Conservation (phyloP, 2,113 vertebrate species). For the Oenanthe melanoleuca region DNA sequence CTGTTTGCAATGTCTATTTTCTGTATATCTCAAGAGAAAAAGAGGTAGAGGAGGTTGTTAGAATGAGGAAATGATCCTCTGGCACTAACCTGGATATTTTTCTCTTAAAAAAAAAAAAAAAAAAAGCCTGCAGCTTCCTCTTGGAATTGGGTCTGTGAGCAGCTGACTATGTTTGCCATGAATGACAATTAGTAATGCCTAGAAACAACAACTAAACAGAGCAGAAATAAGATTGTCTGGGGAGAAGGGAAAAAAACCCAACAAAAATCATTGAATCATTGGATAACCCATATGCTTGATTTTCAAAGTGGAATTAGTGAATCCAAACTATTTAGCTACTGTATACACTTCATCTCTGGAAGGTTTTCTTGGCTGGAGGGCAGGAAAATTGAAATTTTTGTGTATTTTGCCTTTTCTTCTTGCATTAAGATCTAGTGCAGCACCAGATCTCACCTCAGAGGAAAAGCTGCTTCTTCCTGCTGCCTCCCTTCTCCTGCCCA, state of each 20-base stretch:
- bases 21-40: neutral
- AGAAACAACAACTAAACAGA: constrained; percentile 51
- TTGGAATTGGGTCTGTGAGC: neutral
- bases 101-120: neutral
- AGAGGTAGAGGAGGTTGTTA: neutral
- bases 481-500: neutral
- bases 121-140: neutral
- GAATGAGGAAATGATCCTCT: neutral
- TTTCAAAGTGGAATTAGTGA: neutral
- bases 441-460: neutral
- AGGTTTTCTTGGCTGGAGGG: neutral
- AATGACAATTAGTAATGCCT: constrained; percentile 28
- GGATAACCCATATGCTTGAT: constrained; percentile 1
- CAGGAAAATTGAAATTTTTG: neutral
- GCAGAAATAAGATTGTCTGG: constrained; percentile 10
- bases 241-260: neutral
- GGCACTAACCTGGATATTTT: neutral
- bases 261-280: neutral
- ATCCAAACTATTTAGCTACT: neutral
- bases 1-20: neutral
- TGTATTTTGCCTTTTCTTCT: neutral
- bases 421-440: neutral
- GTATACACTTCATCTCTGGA: neutral
- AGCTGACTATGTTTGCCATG: neutral
- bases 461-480: neutral